Conservation (phyloP, 1,140 invertebrate genomes). For the Pseudachorutes palmiensis region DNA sequence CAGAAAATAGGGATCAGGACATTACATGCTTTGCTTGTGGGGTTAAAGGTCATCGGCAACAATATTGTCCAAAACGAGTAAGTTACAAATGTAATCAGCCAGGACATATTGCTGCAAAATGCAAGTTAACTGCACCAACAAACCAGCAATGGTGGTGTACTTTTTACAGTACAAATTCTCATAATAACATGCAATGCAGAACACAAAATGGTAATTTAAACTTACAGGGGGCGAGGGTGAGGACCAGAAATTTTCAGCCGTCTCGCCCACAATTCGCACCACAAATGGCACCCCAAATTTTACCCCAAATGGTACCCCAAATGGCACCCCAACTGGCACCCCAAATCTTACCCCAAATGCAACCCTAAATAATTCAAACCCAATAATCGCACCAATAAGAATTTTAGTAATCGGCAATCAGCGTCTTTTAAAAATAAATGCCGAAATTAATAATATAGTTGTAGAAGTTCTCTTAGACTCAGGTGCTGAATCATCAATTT, state of each 20-base stretch:
- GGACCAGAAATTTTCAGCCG: neutral
- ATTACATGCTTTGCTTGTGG: too few species aligned
- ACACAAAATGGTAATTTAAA: neutral
- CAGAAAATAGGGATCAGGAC: too few species aligned
- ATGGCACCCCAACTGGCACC: too few species aligned
- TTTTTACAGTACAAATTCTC: neutral
- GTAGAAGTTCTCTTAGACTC: neutral
- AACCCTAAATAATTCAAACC: neutral
- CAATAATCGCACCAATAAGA: neutral
- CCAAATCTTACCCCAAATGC: neutral
- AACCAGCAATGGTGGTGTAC: too few species aligned
- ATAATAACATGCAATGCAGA: neutral
- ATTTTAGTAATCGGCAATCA: neutral
- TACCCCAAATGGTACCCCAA: neutral
- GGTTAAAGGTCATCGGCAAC: too few species aligned
- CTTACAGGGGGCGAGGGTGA: neutral
- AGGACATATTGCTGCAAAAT: too few species aligned
- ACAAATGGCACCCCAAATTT: too few species aligned
- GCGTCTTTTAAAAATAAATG: neutral
- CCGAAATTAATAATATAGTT: neutral
- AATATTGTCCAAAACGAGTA: too few species aligned
- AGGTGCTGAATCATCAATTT: neutral
- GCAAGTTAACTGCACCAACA: too few species aligned
- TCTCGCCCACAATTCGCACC: neutral
- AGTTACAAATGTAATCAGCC: too few species aligned